phyloP scores from a whole-genome alignment of 2,888 invertebrate species.

The Drosophila paranaensis region DNA sequence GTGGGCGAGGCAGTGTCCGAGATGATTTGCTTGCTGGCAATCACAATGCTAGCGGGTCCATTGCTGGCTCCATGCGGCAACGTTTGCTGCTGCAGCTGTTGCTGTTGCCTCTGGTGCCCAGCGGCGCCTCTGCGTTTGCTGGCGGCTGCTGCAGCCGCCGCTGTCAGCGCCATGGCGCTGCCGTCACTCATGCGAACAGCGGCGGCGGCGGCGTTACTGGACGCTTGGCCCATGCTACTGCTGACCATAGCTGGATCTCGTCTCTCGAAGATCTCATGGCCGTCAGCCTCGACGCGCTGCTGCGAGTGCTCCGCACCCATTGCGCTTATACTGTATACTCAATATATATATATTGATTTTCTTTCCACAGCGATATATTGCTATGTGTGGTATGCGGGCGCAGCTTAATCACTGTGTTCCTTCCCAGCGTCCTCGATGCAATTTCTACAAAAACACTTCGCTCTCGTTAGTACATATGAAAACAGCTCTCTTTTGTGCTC shows the following conservation, averaged over 20 bases:
- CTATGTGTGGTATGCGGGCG: neutral
- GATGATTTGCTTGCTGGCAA: constrained; percentile 68
- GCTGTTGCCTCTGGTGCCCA: constrained; percentile 34
- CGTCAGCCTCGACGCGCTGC: constrained; percentile 82
- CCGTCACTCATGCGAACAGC: constrained; percentile 44
- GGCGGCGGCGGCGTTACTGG: neutral
- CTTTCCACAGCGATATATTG: constrained; percentile 1
- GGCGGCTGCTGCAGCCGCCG: constrained; percentile 64
- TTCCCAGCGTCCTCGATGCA: neutral
- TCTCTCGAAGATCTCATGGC: constrained; percentile 79
- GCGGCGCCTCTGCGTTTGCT: constrained; percentile 71
- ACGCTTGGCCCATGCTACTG: constrained; percentile 1
- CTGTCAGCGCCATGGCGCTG: constrained; percentile 47
- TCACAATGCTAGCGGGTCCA: constrained; percentile 66
- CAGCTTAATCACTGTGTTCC: neutral
- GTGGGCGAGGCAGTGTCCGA: constrained; percentile 80
- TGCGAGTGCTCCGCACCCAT: constrained; percentile 89
- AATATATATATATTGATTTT: constrained; percentile 57
- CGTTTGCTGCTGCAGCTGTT: constrained; percentile 34
- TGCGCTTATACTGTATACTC: constrained; percentile 11
- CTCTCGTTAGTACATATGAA: neutral
- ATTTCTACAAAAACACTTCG: neutral
- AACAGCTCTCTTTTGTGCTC: neutral
- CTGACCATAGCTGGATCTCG: constrained; percentile 25
- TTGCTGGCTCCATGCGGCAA: constrained; percentile 24